Base-by-base conservation (phyloP, 2,888 invertebrate species). In the Cephalotes varians region DNA sequence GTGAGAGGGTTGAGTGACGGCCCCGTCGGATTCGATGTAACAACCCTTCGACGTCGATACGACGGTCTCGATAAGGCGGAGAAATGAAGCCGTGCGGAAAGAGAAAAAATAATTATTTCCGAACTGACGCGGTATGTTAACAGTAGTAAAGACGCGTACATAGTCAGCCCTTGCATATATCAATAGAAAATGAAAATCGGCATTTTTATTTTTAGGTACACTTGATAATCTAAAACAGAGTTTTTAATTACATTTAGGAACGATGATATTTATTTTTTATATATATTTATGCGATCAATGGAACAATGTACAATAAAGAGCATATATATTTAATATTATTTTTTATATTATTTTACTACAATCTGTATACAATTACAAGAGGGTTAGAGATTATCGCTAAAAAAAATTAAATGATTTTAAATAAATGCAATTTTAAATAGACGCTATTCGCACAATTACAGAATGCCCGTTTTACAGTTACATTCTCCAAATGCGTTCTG, bases 1-100 rank as follows among this genome's bases (percentile, higher is more conserved):
- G 83, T 84, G 71, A 83, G 80, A 83, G 76, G 74, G 71, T 67
- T 73, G 85, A 85, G 74, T 76, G 85, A 85, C 74, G 80, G 69
- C 74, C 56, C 69, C 81, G 85, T 85, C 83, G 85, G 65, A 85
- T 85, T 85, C 83, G 83, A 85, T 85, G 69, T 81, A 85, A 85
- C 85, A 83, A 64, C 84, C 80, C 47, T 76, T 83, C 83, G 81
- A 76, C 71, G 80, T 72, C 85, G 77, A 83, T 83, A 85, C 73
- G 71, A 74, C 81, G 56, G 37, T 69, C 40, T 28, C 73, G 85
- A 83, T 82, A 80, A 80, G 74, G 62, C 74, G 49, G 64, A 60
- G 73, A 60, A 83, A 72, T 67, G 79, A 79, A 80, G 73, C 72
- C 51, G 62, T 40, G 83, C 62, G 80, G 69, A 72, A 60, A 79